Evolutionary conservation across 2,113 vertebrate genomes (phyloP).

Genomic region (Electrona antarctica): DNA sequence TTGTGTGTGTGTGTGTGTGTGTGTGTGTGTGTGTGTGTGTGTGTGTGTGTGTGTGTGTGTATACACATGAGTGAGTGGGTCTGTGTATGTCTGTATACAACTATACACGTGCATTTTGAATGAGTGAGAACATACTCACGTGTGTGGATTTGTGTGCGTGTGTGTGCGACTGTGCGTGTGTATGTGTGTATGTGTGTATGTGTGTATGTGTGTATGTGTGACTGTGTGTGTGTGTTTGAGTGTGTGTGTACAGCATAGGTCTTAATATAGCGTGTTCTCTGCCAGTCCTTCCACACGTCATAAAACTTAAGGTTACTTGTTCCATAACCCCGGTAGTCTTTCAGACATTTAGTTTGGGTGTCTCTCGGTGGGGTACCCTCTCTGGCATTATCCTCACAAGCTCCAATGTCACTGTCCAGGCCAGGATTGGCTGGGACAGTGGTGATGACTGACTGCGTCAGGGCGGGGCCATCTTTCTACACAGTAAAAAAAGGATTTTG

Average conservation of each 20-base stretch:
- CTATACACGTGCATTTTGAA: background rate
- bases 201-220: conserved; percentile 1
- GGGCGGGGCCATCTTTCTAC: no score
- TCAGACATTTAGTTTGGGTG: no score
- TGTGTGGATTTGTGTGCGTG: background rate
- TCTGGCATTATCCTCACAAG: no score
- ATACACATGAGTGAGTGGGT: no score
- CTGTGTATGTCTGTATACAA: background rate
- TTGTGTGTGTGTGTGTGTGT: background rate
- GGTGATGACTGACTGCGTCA: no score
- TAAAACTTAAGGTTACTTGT: conserved; percentile 28
- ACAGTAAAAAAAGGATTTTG: no score
- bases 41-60: background rate
- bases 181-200: background rate
- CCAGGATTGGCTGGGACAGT: no score
- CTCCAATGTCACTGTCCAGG: no score
- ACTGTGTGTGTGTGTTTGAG: background rate
- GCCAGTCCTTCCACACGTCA: conserved; percentile 43
- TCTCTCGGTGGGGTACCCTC: no score
- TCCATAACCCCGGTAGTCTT: no score
- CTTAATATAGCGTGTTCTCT: conserved; percentile 48
- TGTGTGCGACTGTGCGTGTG: background rate
- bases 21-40: background rate
- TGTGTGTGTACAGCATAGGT: background rate
- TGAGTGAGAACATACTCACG: background rate